Evolutionary conservation across 2,113 vertebrate genomes (phyloP).

Genomic region (Lepus americanus): DNA sequence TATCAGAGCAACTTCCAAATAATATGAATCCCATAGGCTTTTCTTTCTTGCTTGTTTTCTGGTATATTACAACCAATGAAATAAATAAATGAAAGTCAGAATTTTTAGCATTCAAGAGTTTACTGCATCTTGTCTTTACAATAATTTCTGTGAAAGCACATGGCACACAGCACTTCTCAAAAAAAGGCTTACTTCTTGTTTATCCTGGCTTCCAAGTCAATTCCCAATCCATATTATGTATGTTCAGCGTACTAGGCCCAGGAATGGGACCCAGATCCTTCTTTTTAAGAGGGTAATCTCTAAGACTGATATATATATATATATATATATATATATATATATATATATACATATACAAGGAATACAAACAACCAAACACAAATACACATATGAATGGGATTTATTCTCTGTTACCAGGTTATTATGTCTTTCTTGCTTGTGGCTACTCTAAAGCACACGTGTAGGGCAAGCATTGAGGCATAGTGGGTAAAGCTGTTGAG

Average conservation of each 20-base stretch:
- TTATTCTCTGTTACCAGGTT: background rate
- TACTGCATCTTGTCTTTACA: conserved; percentile 35
- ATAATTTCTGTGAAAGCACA: conserved; percentile 12
- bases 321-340: background rate
- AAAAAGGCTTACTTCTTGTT: conserved; percentile 41
- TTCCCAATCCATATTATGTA: background rate
- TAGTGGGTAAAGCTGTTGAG: too few species aligned
- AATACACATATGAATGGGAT: background rate
- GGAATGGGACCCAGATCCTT: background rate
- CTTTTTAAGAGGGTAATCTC: conserved; percentile 7
- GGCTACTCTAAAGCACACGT: background rate
- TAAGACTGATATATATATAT: background rate
- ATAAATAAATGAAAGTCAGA: conserved; percentile 38
- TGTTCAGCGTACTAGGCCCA: background rate
- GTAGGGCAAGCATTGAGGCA: too few species aligned
- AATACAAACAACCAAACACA: conserved; percentile 39
- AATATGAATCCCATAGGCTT: background rate
- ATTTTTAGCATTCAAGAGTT: conserved; percentile 35
- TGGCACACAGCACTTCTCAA: background rate
- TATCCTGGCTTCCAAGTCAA: conserved; percentile 47
- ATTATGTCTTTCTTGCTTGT: background rate
- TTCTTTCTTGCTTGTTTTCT: conserved; percentile 16
- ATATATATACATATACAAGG: conserved; percentile 3
- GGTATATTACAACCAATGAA: background rate
- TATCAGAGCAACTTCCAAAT: conserved; percentile 34